Evolutionary conservation across 2,113 vertebrate genomes (phyloP), one percentile per base, ranked within the genome.

Genomic region (Rhinoptilus africanus): DNA sequence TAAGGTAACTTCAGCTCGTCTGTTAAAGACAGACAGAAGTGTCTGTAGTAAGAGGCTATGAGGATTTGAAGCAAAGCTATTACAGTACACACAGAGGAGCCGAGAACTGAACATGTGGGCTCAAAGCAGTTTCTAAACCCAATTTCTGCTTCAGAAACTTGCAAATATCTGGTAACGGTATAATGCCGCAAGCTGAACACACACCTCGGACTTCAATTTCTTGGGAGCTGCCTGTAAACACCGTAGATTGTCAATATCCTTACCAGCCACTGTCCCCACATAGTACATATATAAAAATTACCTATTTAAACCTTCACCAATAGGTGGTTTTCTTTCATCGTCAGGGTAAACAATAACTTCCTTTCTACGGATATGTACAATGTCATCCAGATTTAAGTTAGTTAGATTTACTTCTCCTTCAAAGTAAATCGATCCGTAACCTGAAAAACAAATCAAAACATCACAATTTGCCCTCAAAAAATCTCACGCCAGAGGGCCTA

Each of bases 341-440:
- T 99, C 99, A 2, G 99, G 98, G 91, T 99, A 99, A 28, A 99
- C 98, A 8, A 99, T 99, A 35, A 99, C 99, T 94, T 99, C 99
- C 97, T 99, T 99, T 34, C 99, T 98, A 60, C 99, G 98, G 95
- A 99, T 99, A 89, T 99, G 99, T 10, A 99, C 99, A 0, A 99
- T 99, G 41, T 99, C 99, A 56, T 99, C 99, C 14, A 99, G 98
- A 90, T 99, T 99, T 67, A 99, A 71, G 80, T 99, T 98, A 1
- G 98, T 98, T 35, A 99, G 90, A 64, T 99, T 99, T 30, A 99
- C 96, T 77, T 98, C 98, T 9, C 99, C 99, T 54, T 99, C 98
- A 15, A 99, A 99, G 97, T 98, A 99, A 85, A 99, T 98, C 0
- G 99, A 99, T 13, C 99, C 99, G 24, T 99, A 99, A 59, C 99